Base-by-base conservation (phyloP, 2,888 invertebrate genomes). In the Platycheirus rosarum region DNA sequence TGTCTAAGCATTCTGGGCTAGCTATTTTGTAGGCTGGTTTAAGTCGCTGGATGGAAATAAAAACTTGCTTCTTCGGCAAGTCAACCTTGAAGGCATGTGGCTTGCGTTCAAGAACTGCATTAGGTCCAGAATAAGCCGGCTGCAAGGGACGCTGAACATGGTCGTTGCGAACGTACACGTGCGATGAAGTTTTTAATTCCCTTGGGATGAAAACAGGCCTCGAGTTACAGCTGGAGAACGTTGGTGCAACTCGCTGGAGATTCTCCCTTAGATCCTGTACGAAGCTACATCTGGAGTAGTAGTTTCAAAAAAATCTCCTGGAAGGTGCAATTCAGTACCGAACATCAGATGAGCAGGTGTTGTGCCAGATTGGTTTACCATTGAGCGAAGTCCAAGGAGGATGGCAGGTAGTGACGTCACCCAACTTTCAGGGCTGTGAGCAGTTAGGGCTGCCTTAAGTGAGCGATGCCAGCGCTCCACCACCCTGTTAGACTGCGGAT, bases 401-500 rank as follows among this genome's bases (percentile, higher is more conserved):
- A 70, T 49, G n/a, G n/a, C n/a, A n/a, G n/a, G n/a, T n/a, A n/a
- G n/a, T 37, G 74, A 55, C 4, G 84, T 80, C 1, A 82, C 40
- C 88, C 89, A 89, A 20, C 76, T 48, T 8, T 79, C 60, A 1
- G 63, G 62, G 1, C 74, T 55, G 16, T 86, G 85, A 40, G 85
- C 84, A 46, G 32, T 86, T n/a, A 89, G 66, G 0, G 91, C 87
- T 0, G 89, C 86, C 82, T 89, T 91, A 60, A 91, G 74, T 14
- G 86, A 86, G 0, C 90, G 84, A 74, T 91, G 90, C 60, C 88
- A 87, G 3, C 89, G 76, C 73, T 91, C 89, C 2, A 91, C 86
- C 71, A 89, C 85, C 0, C 89, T 90, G 49, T 91, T 90, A 0
- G 88, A 85, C 35, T 86, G 84, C 16, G 90, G 88, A n/a, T 90